A percentile compares a stretch with the other conserved stretches of the same genome.
Evolutionary conservation across 2,797 vertebrate species (phyloP).

Genomic region (Schizothorax lantsangensis): DNA sequence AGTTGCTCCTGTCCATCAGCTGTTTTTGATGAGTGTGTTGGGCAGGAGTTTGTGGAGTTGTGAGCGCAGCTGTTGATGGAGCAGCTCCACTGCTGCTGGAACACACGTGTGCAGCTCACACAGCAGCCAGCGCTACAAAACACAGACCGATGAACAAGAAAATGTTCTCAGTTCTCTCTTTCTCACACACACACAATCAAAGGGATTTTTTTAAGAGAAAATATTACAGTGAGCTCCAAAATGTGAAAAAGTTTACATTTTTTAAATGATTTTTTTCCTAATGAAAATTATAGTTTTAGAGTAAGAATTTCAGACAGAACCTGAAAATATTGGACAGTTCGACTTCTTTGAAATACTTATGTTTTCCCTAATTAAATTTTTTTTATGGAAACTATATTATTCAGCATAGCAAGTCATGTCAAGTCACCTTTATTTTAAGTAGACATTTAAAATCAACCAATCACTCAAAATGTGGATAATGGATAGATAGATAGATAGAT

Average conservation of each 20-base stretch:
- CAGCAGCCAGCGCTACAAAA: constrained; percentile 50
- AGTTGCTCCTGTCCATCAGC: not conserved
- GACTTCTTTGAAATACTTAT: too few relatives aligned
- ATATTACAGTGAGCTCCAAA: too few relatives aligned
- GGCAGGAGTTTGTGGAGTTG: constrained; percentile 70
- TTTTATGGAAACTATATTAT: not conserved
- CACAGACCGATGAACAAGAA: not conserved
- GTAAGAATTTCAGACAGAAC: not conserved
- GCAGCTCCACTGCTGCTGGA: constrained; percentile 71
- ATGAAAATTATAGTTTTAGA: not conserved
- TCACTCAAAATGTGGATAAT: too few relatives aligned
- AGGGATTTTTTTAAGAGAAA: not conserved
- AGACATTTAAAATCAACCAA: too few relatives aligned
- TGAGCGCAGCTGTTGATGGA: constrained; percentile 72
- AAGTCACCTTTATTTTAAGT: too few relatives aligned
- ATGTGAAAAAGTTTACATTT: not conserved
- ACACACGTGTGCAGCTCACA: constrained; percentile 70
- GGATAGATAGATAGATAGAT: too few relatives aligned
- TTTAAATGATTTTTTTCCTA: too few relatives aligned
- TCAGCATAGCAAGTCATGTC: not conserved
- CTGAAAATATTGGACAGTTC: too few relatives aligned
- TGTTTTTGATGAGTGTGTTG: constrained; percentile 48
- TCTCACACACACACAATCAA: not conserved
- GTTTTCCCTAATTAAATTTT: not conserved
- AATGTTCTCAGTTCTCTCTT: not conserved